These are phyloP conservation scores for Actinia tenebrosa DNA, from an alignment of 64 coral and sea anemone species.

Conservation along the genomic window DNA sequence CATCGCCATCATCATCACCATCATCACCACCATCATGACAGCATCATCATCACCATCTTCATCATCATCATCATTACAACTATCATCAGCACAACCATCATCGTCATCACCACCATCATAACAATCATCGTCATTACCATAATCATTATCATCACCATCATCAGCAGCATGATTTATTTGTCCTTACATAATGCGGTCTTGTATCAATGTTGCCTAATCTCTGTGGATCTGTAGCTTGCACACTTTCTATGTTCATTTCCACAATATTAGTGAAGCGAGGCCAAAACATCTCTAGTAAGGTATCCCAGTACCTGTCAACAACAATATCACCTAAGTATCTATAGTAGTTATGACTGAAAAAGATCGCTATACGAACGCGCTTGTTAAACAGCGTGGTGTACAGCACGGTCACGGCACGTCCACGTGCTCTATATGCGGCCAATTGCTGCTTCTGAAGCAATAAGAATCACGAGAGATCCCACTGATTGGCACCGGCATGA, in stretches of 20 bases:
- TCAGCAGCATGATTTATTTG: background rate
- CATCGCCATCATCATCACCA: background rate
- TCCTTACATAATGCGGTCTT: conserved; percentile 90
- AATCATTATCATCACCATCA: no score
- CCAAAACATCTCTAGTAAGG: conserved; percentile 95
- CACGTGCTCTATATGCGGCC: no score
- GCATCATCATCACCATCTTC: background rate
- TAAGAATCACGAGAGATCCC: no score
- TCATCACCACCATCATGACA: background rate
- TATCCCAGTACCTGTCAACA: conserved; percentile 85
- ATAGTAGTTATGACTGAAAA: background rate
- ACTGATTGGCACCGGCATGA: no score
- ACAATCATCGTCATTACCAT: background rate
- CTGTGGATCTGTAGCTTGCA: conserved; percentile 86
- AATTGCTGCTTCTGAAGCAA: no score
- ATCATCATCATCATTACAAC: background rate
- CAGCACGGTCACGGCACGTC: no score
- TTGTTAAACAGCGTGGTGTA: no score
- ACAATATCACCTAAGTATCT: background rate
- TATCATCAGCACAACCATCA: background rate
- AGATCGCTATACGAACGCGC: no score
- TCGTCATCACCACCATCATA: no score
- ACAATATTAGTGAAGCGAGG: conserved; percentile 92
- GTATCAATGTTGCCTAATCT: conserved; percentile 87
- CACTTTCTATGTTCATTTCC: conserved; percentile 95